Conservation (phyloP, 1,140 invertebrate genomes). For the Holcopasites calliopsidis region DNA sequence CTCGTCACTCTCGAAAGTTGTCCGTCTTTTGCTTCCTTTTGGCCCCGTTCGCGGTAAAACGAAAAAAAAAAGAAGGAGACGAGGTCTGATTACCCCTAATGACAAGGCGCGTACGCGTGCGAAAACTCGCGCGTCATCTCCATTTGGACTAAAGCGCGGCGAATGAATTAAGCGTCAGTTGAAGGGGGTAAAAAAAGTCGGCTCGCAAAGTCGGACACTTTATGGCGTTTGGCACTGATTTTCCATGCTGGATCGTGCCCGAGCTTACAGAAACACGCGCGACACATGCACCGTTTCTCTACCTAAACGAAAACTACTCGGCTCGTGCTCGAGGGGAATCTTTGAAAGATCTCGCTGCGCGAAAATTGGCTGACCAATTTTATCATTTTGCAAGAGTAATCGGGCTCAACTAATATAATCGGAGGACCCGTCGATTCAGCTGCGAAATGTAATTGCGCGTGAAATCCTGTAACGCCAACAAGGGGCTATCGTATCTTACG, state of each 20-base stretch:
- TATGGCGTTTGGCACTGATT: constrained; percentile 43
- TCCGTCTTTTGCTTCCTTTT: background rate
- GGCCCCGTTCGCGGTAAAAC: too few relatives aligned
- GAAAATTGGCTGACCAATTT: too few relatives aligned
- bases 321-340: too few relatives aligned
- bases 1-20: background rate
- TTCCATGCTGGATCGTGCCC: constrained; percentile 17
- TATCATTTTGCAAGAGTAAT: too few relatives aligned
- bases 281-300: too few relatives aligned
- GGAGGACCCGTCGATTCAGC: too few relatives aligned
- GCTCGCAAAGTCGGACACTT: constrained; percentile 27
- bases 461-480: too few relatives aligned
- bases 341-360: too few relatives aligned
- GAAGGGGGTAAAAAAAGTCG: background rate
- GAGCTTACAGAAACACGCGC: background rate
- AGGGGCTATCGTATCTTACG: too few relatives aligned
- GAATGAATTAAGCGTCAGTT: background rate
- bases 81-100: constrained; percentile 11
- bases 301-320: too few relatives aligned
- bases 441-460: too few relatives aligned
- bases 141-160: background rate
- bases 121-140: constrained; percentile 19
- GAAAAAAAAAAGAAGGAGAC: background rate
- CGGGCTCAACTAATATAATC: too few relatives aligned
- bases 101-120: background rate